phyloP scores from a whole-genome alignment of 2,113 vertebrate species.

The Cebidichthys violaceus region DNA sequence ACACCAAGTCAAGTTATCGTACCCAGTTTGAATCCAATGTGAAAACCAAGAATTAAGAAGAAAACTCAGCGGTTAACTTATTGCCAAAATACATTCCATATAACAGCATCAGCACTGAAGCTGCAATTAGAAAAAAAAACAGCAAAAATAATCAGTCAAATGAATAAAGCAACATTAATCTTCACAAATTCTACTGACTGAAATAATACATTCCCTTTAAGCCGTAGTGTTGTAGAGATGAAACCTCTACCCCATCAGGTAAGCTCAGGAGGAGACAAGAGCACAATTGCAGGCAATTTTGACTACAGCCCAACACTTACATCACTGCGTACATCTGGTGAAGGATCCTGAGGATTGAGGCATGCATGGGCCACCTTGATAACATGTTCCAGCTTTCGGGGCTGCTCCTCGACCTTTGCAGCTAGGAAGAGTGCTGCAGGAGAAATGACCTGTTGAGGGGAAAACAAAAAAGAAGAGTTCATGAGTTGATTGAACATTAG shows the following conservation, averaged over 20 bases:
- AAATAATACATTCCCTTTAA: not conserved
- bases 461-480: not conserved
- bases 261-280: not conserved
- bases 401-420: conserved; percentile 98
- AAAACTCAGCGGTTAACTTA: not conserved
- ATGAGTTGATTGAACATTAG: not conserved
- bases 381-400: conserved; percentile 94
- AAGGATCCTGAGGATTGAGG: conserved; percentile 92
- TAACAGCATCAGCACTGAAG: not conserved
- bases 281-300: not conserved
- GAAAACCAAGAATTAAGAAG: not conserved
- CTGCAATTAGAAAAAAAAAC: not conserved
- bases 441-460: conserved; percentile 85
- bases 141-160: not conserved
- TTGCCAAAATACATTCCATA: not conserved
- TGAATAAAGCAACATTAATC: not conserved
- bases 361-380: conserved; percentile 96
- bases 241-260: too few species aligned
- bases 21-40: conserved; percentile 3
- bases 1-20: not conserved
- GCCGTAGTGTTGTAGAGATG: fast-evolving
- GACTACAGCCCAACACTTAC: conserved; percentile 76
- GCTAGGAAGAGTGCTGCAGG: conserved; percentile 95
- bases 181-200: not conserved
- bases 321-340: conserved; percentile 93